Evolutionary conservation across 2,888 invertebrate species (phyloP).

Genomic region (Tuberolachnus salignus): DNA sequence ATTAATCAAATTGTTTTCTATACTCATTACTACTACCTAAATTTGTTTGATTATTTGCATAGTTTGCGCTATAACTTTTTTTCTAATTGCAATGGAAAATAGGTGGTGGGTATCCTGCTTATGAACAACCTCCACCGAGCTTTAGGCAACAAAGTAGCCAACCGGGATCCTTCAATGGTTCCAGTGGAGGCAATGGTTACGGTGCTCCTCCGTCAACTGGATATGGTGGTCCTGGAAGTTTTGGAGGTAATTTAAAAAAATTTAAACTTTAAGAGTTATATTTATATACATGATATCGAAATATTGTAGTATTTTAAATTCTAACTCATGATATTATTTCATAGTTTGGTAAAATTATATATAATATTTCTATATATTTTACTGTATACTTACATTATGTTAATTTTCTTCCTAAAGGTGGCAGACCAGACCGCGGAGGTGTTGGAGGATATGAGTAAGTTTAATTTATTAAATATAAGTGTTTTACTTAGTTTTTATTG

Average conservation of each 20-base stretch:
- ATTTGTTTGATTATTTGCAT: no score
- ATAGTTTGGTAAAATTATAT: no score
- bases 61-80: no score
- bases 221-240: constrained; percentile 47
- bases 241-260: constrained; percentile 47
- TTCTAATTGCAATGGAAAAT: no score
- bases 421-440: constrained; percentile 43
- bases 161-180: constrained; percentile 56
- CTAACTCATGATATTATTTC: no score
- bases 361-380: no score
- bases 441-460: constrained; percentile 52
- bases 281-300: neutral
- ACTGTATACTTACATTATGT: neutral
- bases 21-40: no score
- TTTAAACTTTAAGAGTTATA: neutral
- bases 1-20: no score
- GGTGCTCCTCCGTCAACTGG: constrained; percentile 51
- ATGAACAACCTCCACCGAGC: constrained; percentile 51
- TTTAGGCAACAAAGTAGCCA: constrained; percentile 51
- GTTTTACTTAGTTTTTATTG: neutral
- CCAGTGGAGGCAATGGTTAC: constrained; percentile 49
- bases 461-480: neutral
- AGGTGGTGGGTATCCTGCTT: constrained; percentile 43
- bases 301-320: no score
- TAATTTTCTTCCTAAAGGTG: constrained; percentile 19